Base-by-base conservation (phyloP, 2,888 invertebrate species). In the Dryomyza anilis region DNA sequence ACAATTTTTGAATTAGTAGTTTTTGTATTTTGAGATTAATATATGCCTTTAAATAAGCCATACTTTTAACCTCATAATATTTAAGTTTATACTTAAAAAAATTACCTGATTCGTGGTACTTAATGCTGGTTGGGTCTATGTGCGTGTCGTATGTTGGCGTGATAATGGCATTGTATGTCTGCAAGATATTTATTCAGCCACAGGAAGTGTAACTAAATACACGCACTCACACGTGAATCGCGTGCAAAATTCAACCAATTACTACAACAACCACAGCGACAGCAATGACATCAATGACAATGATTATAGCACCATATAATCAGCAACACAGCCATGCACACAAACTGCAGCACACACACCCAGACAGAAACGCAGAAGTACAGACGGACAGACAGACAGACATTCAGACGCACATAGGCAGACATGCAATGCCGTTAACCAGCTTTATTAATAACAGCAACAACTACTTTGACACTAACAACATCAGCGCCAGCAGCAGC, bases 191-290 rank as follows among this genome's bases (percentile, higher is more conserved):
- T 30, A n/a, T 30, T 5, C 5, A 45, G 59, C 46, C 33, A 59
- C 59, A 45, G 59, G 59, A 45, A 16, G 16, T n/a, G 36, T 12
- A 36, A 23, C 14, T 55, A 16, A 5, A 19, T 33, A 25, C 57
- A 57, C 14, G 43, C 56, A 36, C 7, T 36, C 27, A 27, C 14
- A 46, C 29, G 59, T 2, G 23, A 46, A 59, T 48, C 36, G 59
- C 59, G 59, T 59, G 59, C 48, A 6, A 12, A 6, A 45, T 45
- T 29, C 5, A 43, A 27, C 25, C 23, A 27, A 19, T 16, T 45
- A 43, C 29, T 33, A 55, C 16, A 23, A 45, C 43, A 46, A 30
- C 19, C 27, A 36, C 45, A 25, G 8, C 55, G 14, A 2, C 46
- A 29, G 10, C 21, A 21, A 30, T 25, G 29, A 36, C 46, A 21